These are phyloP conservation scores for Triplophysa yarkandensis DNA, from an alignment of 2,797 vertebrate species.

Conservation along the genomic window DNA sequence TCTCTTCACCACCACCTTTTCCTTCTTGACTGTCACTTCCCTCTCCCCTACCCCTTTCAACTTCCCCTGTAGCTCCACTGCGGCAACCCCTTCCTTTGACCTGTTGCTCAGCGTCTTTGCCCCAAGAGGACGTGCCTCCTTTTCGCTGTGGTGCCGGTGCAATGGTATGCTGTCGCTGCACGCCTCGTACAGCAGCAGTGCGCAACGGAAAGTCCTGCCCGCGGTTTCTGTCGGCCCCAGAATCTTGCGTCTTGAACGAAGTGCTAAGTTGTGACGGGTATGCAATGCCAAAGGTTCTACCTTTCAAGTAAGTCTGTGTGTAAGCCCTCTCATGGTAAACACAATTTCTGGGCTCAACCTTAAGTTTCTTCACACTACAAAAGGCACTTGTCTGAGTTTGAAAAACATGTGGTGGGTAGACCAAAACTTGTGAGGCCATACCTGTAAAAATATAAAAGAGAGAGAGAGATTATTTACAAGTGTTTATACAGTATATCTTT, in stretches of 20 bases:
- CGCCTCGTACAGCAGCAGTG: constrained; percentile 88
- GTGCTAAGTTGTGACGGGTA: constrained; percentile 83
- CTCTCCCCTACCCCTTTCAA: constrained; percentile 73
- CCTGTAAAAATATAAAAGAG: constrained; percentile 72
- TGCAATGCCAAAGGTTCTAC: constrained; percentile 90
- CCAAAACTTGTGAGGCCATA: constrained; percentile 99
- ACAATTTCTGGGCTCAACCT: constrained; percentile 96
- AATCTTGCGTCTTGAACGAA: constrained; percentile 87
- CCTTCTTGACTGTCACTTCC: constrained; percentile 74
- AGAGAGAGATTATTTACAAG: background rate
- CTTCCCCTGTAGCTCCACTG: constrained; percentile 64
- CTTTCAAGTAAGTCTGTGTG: constrained; percentile 91
- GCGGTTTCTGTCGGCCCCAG: constrained; percentile 77
- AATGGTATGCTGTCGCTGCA: constrained; percentile 76
- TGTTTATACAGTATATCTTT: background rate
- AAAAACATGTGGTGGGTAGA: constrained; percentile 99
- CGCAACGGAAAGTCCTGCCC: constrained; percentile 87
- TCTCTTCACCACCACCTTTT: constrained; percentile 56
- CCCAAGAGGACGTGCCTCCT: constrained; percentile 67
- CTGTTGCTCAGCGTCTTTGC: constrained; percentile 59
- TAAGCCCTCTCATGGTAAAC: constrained; percentile 95
- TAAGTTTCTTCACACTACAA: constrained; percentile 99
- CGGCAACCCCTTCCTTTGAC: constrained; percentile 58
- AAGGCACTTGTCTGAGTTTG: constrained; percentile 99
- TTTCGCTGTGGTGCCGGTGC: constrained; percentile 66